phyloP scores from a whole-genome alignment of 2,888 invertebrate species.

The Xestia ashworthii region DNA sequence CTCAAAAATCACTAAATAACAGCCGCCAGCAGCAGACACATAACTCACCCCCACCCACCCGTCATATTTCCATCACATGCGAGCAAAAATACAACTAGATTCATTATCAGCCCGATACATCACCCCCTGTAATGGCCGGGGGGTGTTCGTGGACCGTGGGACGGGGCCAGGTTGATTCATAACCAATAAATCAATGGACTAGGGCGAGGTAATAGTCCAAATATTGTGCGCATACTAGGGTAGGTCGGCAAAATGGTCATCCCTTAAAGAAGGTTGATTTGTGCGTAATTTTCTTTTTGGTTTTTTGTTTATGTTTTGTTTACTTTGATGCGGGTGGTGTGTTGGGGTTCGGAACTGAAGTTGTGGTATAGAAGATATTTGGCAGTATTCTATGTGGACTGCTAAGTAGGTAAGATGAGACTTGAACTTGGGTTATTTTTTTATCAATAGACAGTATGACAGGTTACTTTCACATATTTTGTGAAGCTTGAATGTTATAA shows the following conservation, averaged over 20 bases:
- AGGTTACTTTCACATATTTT: not conserved
- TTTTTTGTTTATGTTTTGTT: slow-evolving; percentile 54
- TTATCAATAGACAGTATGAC: not conserved
- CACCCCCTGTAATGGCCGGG: slow-evolving; percentile 79
- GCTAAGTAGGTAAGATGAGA: not conserved
- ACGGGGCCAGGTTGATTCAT: slow-evolving; percentile 85
- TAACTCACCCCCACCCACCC: slow-evolving; percentile 76
- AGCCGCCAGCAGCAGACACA: slow-evolving; percentile 68
- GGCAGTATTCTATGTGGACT: not conserved
- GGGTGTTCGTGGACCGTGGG: slow-evolving; percentile 55
- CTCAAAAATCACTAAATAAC: slow-evolving; percentile 64
- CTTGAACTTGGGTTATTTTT: not conserved
- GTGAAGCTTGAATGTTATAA: not conserved
- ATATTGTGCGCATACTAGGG: slow-evolving; percentile 78
- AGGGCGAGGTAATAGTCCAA: slow-evolving; percentile 87
- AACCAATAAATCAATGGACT: slow-evolving; percentile 89
- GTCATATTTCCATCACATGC: slow-evolving; percentile 88
- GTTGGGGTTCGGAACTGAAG: not conserved
- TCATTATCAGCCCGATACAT: slow-evolving; percentile 89
- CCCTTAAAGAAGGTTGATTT: slow-evolving; percentile 64
- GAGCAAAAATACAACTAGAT: slow-evolving; percentile 88
- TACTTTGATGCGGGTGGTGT: slow-evolving; percentile 27
- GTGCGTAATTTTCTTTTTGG: slow-evolving; percentile 49
- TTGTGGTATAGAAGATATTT: not conserved
- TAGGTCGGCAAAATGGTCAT: slow-evolving; percentile 67